A percentile compares a stretch with the other conserved stretches of the same genome.
These are phyloP conservation scores for Pangasianodon hypophthalmus DNA, from an alignment of 2,113 vertebrate species.

Conservation along the genomic window DNA sequence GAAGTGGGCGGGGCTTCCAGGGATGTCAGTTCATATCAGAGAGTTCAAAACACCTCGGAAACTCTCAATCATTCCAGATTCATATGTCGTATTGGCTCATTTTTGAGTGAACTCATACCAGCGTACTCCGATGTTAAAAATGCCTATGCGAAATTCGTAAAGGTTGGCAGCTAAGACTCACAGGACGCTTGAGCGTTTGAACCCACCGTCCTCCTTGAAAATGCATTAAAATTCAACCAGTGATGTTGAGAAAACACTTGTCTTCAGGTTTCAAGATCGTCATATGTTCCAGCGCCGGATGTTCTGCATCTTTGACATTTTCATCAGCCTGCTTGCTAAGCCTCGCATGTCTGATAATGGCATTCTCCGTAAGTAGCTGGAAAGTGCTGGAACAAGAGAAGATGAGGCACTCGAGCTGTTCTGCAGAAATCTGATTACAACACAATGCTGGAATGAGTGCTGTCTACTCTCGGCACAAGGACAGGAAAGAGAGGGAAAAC, in stretches of 20 bases:
- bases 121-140: neutral
- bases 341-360: conserved; percentile 8
- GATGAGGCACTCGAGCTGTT: conserved; percentile 19
- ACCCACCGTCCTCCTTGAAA: neutral
- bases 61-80: neutral
- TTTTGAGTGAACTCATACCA: neutral
- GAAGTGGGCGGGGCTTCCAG: neutral
- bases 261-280: too few relatives aligned
- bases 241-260: neutral
- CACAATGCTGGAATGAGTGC: conserved; percentile 14
- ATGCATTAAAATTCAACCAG: neutral
- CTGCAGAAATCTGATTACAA: conserved; percentile 44
- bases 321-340: neutral
- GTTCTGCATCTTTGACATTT: conserved; percentile 25
- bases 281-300: neutral
- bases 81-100: neutral
- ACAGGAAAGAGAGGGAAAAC: neutral
- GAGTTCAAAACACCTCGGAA: neutral
- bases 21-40: neutral
- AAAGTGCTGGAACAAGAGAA: conserved; percentile 14
- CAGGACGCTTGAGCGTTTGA: neutral
- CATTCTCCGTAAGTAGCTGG: conserved; percentile 18
- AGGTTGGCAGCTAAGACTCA: neutral
- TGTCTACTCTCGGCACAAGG: conserved; percentile 23
- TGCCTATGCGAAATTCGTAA: neutral